These are phyloP conservation scores for Leptocoma aspasia DNA, from an alignment of 2,113 vertebrate genomes.

Conservation along the genomic window DNA sequence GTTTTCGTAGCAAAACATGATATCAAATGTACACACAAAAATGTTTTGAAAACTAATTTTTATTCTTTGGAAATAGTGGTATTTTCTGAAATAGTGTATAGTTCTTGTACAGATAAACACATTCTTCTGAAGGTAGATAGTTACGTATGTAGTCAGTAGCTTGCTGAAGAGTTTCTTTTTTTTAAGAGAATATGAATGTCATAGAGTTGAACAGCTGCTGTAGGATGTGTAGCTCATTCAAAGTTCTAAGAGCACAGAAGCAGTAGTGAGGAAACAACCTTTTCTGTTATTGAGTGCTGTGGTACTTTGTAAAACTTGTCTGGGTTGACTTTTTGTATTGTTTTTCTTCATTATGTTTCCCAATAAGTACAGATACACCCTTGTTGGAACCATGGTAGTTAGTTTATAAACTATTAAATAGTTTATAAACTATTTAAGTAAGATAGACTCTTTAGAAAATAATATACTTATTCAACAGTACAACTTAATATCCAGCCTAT, in stretches of 20 bases:
- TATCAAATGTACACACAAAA: background rate
- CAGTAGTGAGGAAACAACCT: background rate
- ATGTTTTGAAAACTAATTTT: background rate
- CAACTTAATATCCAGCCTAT: background rate
- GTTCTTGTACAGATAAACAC: background rate
- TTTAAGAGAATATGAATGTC: background rate
- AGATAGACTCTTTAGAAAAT: background rate
- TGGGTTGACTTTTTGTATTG: background rate
- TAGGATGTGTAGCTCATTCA: background rate
- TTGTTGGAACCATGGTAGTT: background rate
- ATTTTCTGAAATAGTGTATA: background rate
- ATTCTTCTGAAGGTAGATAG: background rate
- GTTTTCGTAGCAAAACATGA: background rate
- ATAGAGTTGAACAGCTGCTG: background rate
- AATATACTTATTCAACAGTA: background rate
- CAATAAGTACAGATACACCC: background rate
- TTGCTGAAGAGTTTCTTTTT: background rate
- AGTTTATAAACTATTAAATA: too few species aligned
- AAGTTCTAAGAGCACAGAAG: fast-evolving
- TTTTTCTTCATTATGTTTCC: background rate
- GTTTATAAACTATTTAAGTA: background rate
- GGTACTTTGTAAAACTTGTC: background rate
- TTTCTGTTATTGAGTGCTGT: background rate
- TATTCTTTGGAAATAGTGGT: background rate
- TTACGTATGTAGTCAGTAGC: background rate